Evolutionary conservation across 2,113 vertebrate species (phyloP), one percentile per base, ranked within the genome.

Genomic region (Mesocricetus auratus): DNA sequence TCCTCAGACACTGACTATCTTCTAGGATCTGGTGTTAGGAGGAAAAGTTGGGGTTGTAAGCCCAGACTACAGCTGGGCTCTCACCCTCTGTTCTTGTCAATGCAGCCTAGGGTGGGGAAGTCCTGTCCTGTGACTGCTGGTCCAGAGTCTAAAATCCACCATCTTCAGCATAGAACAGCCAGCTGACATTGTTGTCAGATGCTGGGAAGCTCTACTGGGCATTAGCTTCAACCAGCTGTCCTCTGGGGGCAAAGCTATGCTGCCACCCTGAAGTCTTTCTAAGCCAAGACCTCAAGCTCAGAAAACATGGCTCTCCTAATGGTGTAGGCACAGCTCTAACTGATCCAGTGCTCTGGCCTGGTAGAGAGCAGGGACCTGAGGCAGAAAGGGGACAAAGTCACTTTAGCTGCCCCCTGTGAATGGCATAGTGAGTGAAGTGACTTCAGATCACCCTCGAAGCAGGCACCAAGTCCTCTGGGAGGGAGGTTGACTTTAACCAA

Each of bases 371-470:
- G 3, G 5, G 53, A 17, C 13, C 29, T 5, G 5, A 69, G 53
- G 36, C 0, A 1, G 3, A 15, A 19, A 4, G 24, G 26, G 31
- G 24, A 1, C 31, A 22, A 64, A 1, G 6, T 10, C 21, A 33
- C 26, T 26, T 64, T 16, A 10, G 50, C 36, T 39, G 42, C 12
- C 50, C 53, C 29, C 42, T 56, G 29, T 21, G 5, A 39, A 24
- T 0, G 16, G 21, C 21, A 2, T 0, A 3, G 39, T 0, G 16
- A n/a, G 47, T 8, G 2, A 62, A 17, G 56, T 0, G 58, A 29
- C n/a, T 31, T 21, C 4, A 1, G 2, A 11, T 19, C 50, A 12
- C 3, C 33, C 3, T 69, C n/a, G 15, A 2, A 62, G 33, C 69
- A 33, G 39, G 53, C 47, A 56, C 79, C 78, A 36, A 12, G 22